Conservation (phyloP, 2,797 vertebrate genomes). For the Acomys russatus region DNA sequence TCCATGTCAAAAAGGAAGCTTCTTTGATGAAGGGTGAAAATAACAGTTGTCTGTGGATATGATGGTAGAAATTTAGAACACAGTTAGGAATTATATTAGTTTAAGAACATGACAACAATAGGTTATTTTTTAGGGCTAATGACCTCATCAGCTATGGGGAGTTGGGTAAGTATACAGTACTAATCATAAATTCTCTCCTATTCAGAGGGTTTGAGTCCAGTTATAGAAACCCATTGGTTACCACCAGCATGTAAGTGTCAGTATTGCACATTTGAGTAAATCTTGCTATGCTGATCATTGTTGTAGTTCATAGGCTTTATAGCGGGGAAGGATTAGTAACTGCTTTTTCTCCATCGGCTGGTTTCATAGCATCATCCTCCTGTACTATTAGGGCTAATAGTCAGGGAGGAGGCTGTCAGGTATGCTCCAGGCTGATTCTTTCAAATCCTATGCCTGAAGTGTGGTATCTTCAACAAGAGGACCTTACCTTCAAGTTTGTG, state of each 20-base stretch:
- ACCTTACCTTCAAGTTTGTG: neutral
- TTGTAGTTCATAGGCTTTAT: neutral
- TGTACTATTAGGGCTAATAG: neutral
- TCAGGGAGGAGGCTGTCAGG: neutral
- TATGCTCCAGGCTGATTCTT: neutral
- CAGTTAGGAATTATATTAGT: neutral
- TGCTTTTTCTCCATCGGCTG: neutral
- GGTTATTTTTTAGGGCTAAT: neutral
- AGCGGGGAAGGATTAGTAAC: neutral
- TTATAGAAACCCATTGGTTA: neutral
- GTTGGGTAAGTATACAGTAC: neutral
- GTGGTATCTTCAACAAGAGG: neutral
- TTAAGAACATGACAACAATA: neutral
- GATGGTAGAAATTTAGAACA: neutral
- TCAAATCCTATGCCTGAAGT: neutral
- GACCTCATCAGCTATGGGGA: neutral
- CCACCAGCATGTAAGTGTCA: neutral
- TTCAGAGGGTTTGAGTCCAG: neutral
- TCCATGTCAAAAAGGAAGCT: neutral
- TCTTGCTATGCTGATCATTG: neutral
- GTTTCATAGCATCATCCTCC: neutral
- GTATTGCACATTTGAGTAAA: neutral
- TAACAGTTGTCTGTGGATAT: neutral
- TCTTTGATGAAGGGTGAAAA: neutral
- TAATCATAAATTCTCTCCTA: neutral